phyloP scores from a whole-genome alignment of 2,113 vertebrate species.

The Leucoraja erinaceus region DNA sequence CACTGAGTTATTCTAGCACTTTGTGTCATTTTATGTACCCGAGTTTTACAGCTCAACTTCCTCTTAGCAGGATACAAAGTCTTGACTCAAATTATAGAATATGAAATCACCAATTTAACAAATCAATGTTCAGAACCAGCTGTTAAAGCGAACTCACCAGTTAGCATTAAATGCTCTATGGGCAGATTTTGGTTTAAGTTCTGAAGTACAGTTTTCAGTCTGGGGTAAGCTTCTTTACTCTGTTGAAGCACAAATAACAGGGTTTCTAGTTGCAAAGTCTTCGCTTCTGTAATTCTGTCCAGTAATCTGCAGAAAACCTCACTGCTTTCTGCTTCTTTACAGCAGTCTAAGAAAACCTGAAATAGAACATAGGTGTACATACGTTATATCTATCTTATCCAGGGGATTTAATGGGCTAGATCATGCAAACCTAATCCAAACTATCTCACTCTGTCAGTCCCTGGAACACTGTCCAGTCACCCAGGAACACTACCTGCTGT shows the following conservation, averaged over 20 bases:
- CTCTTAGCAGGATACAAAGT: not conserved
- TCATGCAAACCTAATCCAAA: too few species aligned
- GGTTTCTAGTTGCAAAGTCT: slow-evolving; percentile 45
- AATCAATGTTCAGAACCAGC: not conserved
- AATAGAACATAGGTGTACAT: slow-evolving; percentile 35
- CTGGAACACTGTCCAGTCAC: too few species aligned
- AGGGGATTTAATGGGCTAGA: not conserved
- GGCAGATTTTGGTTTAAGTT: slow-evolving; percentile 33
- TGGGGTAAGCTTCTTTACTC: slow-evolving; percentile 45
- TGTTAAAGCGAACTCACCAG: not conserved
- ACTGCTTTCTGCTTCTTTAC: slow-evolving; percentile 45
- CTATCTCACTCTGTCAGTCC: too few species aligned
- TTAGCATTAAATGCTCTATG: not conserved
- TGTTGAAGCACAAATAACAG: slow-evolving; percentile 51
- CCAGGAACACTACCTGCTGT: too few species aligned
- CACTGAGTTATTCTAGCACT: too few species aligned
- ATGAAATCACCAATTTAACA: not conserved
- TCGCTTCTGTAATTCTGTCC: slow-evolving; percentile 44
- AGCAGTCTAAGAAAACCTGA: slow-evolving; percentile 52
- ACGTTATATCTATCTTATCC: not conserved
- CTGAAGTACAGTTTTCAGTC: slow-evolving; percentile 42
- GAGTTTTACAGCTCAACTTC: not conserved
- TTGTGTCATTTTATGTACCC: too few species aligned
- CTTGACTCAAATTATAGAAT: not conserved
- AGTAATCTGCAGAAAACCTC: slow-evolving; percentile 54